Evolutionary conservation across 2,888 invertebrate species (phyloP), one percentile per base, ranked within the genome.

Genomic region (Chrysina gloriosa): DNA sequence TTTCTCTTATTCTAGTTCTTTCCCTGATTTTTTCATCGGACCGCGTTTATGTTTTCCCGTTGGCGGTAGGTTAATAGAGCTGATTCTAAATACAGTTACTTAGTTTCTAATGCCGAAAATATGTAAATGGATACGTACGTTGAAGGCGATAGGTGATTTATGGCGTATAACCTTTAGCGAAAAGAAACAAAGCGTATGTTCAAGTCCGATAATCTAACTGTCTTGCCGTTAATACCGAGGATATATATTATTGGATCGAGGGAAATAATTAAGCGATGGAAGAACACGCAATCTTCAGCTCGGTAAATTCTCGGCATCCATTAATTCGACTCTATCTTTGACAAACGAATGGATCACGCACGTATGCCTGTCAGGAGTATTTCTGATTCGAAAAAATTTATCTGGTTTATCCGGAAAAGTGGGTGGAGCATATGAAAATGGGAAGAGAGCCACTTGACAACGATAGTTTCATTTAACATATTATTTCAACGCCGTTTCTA

Each of bases 191-290:
- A 36, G 47, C 56, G 58, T 50, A 39, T 65, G 65, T 65, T 65
- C 31, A 50, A 14, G 19, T 9, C 65, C 42, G 65, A 65, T 65
- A 54, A 50, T 34, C n/a, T 34, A 54, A 34, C 45, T 34, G 34
- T 21, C 14, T 19, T 5, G 34, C 54, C 34, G 34, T 31, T 54
- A 54, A 34, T 34, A 54, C 34, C 14, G 31, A 54, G 54, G 21
- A 54, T 27, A 54, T 54, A 54, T 54, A 34, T 34, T 45, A 67
- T 66, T 39, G 61, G 34, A 52, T 36, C 36, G 31, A 9, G 36
- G 66, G 65, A 71, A 71, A 69, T 69, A 71, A 71, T 69, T 71
- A 71, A 69, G 65, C 54, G 67, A 65, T 29, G 67, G 58, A 48
- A 29, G 64, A 66, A 50, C 71, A 71, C 69, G 71, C 71, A 68